These are phyloP conservation scores for Pachyseris speciosa DNA, from an alignment of 64 coral and sea anemone species.

Conservation along the genomic window DNA sequence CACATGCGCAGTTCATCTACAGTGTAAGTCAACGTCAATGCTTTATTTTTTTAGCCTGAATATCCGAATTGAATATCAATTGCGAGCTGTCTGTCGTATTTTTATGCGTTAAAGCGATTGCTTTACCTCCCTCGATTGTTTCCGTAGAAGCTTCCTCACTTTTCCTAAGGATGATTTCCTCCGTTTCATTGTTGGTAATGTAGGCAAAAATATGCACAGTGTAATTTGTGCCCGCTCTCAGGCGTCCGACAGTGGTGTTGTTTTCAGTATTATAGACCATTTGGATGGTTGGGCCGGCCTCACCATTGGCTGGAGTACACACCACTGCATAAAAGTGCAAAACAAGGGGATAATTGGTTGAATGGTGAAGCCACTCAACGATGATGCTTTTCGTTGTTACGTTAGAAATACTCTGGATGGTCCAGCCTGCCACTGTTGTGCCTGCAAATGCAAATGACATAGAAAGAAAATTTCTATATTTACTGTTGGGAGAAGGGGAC, in stretches of 20 bases:
- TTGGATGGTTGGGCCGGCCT: background rate
- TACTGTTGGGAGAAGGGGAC: no score
- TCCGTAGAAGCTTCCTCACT: background rate
- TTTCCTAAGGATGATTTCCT: background rate
- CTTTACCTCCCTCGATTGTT: background rate
- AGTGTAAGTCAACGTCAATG: background rate
- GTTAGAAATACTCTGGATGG: background rate
- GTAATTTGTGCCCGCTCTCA: background rate
- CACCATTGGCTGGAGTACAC: background rate
- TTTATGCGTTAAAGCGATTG: no score
- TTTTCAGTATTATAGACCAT: background rate
- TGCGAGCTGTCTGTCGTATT: no score
- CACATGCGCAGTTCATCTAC: background rate
- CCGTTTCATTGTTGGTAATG: background rate
- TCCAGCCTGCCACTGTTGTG: background rate
- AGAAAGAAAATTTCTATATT: background rate
- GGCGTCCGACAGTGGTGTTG: background rate
- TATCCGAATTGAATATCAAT: no score
- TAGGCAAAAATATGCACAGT: background rate
- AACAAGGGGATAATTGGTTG: background rate
- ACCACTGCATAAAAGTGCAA: background rate
- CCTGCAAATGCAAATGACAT: background rate
- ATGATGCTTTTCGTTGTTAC: background rate
- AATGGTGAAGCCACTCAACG: background rate
- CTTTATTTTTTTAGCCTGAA: no score